Percentiles rank a stretch among this genome's conserved stretches.
phyloP scores from a whole-genome alignment of 2,113 vertebrate species.

The Pica pica region DNA sequence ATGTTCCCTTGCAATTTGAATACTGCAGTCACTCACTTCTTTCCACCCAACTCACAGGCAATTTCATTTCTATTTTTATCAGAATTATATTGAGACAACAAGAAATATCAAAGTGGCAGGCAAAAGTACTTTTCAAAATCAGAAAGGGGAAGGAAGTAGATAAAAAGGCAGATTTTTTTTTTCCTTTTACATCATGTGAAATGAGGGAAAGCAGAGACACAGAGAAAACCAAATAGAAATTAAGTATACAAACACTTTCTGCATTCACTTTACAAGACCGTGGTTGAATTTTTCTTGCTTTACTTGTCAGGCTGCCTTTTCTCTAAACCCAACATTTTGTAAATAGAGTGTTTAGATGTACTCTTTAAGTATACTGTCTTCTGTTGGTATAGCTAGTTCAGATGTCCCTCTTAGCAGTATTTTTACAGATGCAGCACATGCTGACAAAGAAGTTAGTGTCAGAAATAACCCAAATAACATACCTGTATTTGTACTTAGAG shows the following conservation, averaged over 20 bases:
- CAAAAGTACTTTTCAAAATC: not conserved
- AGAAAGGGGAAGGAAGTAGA: not conserved
- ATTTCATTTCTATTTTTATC: not conserved
- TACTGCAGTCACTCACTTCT: not conserved
- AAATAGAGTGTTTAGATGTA: not conserved
- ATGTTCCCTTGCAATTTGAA: not conserved
- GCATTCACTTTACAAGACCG: not conserved
- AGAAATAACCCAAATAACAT: not conserved
- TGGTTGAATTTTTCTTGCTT: not conserved
- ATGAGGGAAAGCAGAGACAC: not conserved
- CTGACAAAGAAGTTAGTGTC: not conserved
- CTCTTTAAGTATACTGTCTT: not conserved
- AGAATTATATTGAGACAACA: not conserved
- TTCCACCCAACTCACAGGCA: not conserved
- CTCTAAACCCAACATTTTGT: not conserved
- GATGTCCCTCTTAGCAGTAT: not conserved
- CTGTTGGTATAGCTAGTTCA: not conserved
- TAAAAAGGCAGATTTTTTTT: not conserved
- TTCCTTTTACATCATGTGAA: not conserved
- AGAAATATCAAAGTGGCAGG: not conserved
- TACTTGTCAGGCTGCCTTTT: not conserved
- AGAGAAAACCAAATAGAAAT: not conserved
- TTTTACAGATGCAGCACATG: not conserved
- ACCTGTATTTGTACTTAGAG: not conserved
- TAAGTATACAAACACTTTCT: not conserved